These are phyloP conservation scores for Leptoclinus maculatus DNA, from an alignment of 2,797 vertebrate species.

Conservation along the genomic window DNA sequence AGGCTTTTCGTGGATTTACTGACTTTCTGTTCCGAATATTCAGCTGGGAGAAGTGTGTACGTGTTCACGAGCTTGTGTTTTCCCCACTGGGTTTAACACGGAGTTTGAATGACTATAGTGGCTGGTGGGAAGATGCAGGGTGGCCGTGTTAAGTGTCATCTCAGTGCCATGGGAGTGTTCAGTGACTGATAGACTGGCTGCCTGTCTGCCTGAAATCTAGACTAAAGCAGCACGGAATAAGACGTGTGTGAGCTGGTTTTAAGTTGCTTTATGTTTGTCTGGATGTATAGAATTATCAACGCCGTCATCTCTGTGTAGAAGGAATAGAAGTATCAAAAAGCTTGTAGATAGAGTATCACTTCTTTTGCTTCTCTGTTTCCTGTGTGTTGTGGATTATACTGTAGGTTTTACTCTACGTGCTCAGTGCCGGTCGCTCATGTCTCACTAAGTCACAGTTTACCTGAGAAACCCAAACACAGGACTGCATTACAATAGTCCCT, in stretches of 20 bases:
- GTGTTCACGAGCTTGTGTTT: neutral
- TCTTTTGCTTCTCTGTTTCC: neutral
- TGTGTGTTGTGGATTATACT: neutral
- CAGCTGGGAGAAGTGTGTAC: neutral
- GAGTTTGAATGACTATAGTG: constrained; percentile 53
- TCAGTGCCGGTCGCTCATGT: constrained; percentile 14
- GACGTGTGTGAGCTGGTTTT: constrained; percentile 1
- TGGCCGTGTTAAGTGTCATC: constrained; percentile 58
- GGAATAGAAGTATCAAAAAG: neutral
- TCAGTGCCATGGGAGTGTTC: constrained; percentile 60
- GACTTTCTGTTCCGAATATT: neutral
- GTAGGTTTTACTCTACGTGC: neutral
- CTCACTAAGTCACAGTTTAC: constrained; percentile 27
- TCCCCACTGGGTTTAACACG: neutral
- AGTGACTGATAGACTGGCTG: constrained; percentile 38
- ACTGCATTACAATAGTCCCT: constrained; percentile 5
- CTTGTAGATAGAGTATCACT: neutral
- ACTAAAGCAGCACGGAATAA: constrained; percentile 3
- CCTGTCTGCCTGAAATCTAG: constrained; percentile 28
- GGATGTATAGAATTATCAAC: neutral
- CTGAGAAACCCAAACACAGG: constrained; percentile 33
- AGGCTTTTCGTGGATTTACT: neutral
- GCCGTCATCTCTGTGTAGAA: neutral
- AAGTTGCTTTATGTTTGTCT: constrained; percentile 14
- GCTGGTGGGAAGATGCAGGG: constrained; percentile 39